Evolutionary conservation across 1,140 invertebrate genomes (phyloP), one percentile per base, ranked within the genome.

Genomic region (Delia radicum): DNA sequence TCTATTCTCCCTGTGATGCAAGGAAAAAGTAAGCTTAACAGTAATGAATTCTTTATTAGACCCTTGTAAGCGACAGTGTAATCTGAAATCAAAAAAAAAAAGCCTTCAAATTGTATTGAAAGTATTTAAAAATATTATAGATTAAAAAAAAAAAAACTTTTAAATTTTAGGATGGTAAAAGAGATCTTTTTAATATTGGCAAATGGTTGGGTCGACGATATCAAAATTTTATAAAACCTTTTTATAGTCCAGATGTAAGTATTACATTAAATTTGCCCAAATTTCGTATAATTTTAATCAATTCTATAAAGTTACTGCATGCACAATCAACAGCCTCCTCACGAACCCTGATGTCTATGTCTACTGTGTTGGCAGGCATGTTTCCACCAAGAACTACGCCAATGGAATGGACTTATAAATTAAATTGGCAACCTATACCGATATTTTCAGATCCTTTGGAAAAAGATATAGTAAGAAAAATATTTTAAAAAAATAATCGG

Each of bases 341-440:
- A 79, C 85, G 95, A 21, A 92, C 94, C n/a, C 87, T 94, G 80
- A 93, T 93, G 88, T 93, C 92, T 48, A 89, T 93, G n/a, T 88
- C 91, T 81, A 82, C 91, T 48, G 88, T 93, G 55, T 88, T 94
- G 21, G 92, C 93, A 7, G 93, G 91, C 10, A 81, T 95, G 7
- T 92, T 90, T 88, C 90, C 90, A 46, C 93, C 93, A 0, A 79
- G 81, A 76, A 85, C 87, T 26, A 82, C 86, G 0, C 82, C 87
- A 2, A 90, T 93, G 81, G 86, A 87, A 46, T 92, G 91, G 87
- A 90, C 91, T 77, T 75, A 83, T 10, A 82, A 89, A 74, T 79
- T 94, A 5, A 80, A 87, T 62, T 95, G 94, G 94, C 93, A 94
- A 80, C 94, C 94, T 3, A 90, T 94, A 76, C 90, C 92, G 1